Evolutionary conservation across 1,140 invertebrate genomes (phyloP).

Genomic region (Marisa cornuarietis): DNA sequence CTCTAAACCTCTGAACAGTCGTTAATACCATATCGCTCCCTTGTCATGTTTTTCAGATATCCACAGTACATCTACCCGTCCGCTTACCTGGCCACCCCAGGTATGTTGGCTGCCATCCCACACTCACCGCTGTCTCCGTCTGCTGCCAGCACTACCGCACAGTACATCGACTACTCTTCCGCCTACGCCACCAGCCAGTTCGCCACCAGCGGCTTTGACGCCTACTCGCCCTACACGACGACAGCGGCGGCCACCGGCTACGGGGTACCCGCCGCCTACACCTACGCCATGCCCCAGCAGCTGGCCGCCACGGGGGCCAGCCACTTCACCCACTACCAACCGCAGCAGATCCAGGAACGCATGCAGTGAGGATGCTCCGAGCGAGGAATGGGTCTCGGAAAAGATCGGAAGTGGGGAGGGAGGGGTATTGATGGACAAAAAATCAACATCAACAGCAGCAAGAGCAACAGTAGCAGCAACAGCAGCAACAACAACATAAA

Average conservation of each 20-base stretch:
- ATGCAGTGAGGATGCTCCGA: constrained; percentile 39
- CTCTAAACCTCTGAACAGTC: background rate
- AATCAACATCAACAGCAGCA: too few species aligned
- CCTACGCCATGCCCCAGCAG: constrained; percentile 48
- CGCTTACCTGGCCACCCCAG: constrained; percentile 30
- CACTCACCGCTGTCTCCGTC: constrained; percentile 45
- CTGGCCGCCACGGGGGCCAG: constrained; percentile 39
- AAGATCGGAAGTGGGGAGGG: background rate
- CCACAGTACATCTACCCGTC: constrained; percentile 53
- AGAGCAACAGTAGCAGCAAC: too few species aligned
- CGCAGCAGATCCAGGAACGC: constrained; percentile 54
- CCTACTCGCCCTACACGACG: constrained; percentile 46
- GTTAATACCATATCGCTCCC: background rate
- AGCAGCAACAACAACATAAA: too few species aligned
- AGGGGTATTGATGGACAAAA: background rate
- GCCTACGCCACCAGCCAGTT: constrained; percentile 42
- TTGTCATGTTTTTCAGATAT: constrained; percentile 38
- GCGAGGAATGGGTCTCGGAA: background rate
- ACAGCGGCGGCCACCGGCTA: constrained; percentile 35
- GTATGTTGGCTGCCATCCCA: constrained; percentile 39
- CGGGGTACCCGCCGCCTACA: constrained; percentile 46
- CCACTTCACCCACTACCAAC: constrained; percentile 47
- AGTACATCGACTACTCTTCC: constrained; percentile 47
- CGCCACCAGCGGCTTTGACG: constrained; percentile 38
- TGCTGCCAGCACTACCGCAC: constrained; percentile 19